phyloP scores from a whole-genome alignment of 1,140 invertebrate species.

The Macrobrachium nipponense region DNA sequence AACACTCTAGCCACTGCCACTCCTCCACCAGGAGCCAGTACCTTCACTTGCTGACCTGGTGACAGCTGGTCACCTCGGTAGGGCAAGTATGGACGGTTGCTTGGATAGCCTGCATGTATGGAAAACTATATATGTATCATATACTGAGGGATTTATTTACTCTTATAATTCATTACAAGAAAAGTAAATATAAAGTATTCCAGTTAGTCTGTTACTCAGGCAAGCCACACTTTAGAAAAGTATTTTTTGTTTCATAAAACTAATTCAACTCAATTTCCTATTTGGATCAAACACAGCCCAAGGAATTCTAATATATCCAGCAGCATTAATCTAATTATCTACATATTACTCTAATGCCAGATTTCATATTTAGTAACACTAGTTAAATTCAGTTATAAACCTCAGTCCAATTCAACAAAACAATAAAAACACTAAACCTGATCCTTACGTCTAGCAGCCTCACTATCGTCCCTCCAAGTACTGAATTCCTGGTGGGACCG shows the following conservation, averaged over 20 bases:
- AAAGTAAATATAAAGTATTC: not conserved
- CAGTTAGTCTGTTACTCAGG: no score
- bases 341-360: no score
- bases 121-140: not conserved
- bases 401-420: not conserved
- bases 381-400: no score
- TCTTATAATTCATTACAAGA: not conserved
- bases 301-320: no score
- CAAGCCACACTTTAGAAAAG: no score
- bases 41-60: conserved; percentile 53
- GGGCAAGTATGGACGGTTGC: conserved; percentile 40
- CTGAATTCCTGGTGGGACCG: conserved; percentile 16
- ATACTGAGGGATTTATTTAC: no score
- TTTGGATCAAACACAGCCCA: no score
- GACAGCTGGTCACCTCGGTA: conserved; percentile 42
- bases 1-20: conserved; percentile 50
- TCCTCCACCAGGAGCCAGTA: conserved; percentile 45
- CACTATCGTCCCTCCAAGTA: not conserved
- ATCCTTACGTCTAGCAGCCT: not conserved
- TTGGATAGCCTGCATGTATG: not conserved
- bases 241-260: no score
- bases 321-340: no score
- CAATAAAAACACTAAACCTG: no score
- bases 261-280: no score
- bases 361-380: no score